Percentiles rank a stretch among this genome's conserved stretches.
phyloP scores from a whole-genome alignment of 1,140 invertebrate species.

The Littorina saxatilis region DNA sequence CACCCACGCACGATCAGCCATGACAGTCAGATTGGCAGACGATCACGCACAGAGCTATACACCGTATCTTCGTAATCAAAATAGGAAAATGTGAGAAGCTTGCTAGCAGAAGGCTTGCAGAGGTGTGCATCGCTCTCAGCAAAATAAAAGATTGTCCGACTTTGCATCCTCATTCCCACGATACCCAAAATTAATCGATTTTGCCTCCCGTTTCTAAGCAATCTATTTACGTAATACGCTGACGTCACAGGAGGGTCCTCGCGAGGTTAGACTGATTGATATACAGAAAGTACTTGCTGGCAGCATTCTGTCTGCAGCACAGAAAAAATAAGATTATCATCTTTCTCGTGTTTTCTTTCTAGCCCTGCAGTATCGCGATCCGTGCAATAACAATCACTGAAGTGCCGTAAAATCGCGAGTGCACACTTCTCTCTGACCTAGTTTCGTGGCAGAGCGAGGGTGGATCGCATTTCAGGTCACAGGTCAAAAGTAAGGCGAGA shows the following conservation, averaged over 20 bases:
- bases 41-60: constrained; percentile 5
- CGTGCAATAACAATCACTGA: background rate
- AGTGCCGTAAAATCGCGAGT: background rate
- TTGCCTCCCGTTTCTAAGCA: constrained; percentile 36
- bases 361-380: background rate
- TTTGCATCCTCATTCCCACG: constrained; percentile 1
- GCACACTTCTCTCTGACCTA: constrained; percentile 4
- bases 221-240: constrained; percentile 41
- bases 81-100: background rate
- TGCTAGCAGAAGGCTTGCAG: too few relatives aligned
- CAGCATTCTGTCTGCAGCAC: background rate
- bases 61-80: constrained; percentile 38
- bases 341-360: background rate
- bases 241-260: constrained; percentile 30
- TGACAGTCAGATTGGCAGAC: constrained; percentile 38
- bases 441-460: constrained; percentile 3
- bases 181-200: constrained; percentile 30
- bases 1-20: constrained; percentile 45
- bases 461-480: constrained; percentile 28
- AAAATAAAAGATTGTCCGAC: too few relatives aligned
- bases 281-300: background rate
- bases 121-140: too few relatives aligned
- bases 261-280: background rate
- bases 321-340: background rate
- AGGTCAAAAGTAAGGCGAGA: constrained; percentile 26